Evolutionary conservation across 2,888 invertebrate genomes (phyloP), one percentile per base, ranked within the genome.

Genomic region (Noctua janthe): DNA sequence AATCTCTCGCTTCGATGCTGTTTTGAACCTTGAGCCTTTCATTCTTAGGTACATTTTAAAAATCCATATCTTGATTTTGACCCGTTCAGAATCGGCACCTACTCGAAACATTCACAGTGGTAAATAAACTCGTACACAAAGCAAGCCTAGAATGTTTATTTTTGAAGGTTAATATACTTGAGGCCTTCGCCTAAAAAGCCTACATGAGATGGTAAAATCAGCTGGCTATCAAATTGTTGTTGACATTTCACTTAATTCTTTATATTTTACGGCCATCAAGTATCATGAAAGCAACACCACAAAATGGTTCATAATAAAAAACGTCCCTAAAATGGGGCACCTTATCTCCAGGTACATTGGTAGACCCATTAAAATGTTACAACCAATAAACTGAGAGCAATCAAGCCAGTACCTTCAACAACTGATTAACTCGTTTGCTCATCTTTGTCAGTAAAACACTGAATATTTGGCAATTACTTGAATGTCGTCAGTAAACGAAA

Each of bases 381-480:
- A 76, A 66, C 71, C 84, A 69, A 84, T 84, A 87, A 84, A 84
- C 74, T 3, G n/a, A 20, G 54, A 64, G 43, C 75, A 78, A 87
- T 86, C 54, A 87, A 86, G 76, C n/a, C 56, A 35, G 83, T 74
- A 86, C 62, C 84, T 84, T 87, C 87, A 81, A 75, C 84, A 71
- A 86, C 77, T 81, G 75, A 86, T 86, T 86, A 86, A 84, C 81
- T 84, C 81, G 81, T 87, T 80, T 74, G 70, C 71, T 78, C 73
- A 56, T 81, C 43, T 54, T 77, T 75, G 74, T 80, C 74, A 78
- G 59, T 84, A 75, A 87, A 87, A 87, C 78, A 84, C 51, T 76
- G 71, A 82, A 88, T 76, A 78, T 87, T 86, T 66, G 77, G 74
- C 79, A 81, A 85, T 88, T 81, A 88, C 77, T 81, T 72, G 56